Conservation (phyloP, 1,140 invertebrate genomes). For the Cotesia vestalis region DNA sequence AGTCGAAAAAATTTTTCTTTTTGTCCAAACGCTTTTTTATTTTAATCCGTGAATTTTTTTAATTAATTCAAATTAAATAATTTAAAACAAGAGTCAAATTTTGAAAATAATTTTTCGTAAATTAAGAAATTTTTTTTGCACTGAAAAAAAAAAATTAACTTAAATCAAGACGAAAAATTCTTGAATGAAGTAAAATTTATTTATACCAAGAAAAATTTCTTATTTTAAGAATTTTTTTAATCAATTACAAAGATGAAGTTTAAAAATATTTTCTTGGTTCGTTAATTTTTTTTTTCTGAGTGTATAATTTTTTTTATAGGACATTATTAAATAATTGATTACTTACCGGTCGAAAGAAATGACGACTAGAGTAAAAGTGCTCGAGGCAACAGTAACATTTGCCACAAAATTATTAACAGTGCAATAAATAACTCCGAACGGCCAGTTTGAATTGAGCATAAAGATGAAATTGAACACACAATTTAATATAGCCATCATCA, state of each 20-base stretch:
- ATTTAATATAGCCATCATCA: conserved; percentile 89
- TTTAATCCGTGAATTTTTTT: too few relatives aligned
- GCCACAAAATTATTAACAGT: conserved; percentile 90
- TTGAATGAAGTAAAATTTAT: too few relatives aligned
- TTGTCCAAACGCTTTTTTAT: too few relatives aligned
- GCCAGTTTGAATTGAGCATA: conserved; percentile 85
- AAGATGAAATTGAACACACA: conserved; percentile 92
- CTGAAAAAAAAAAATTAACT: background rate
- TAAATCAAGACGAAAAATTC: too few relatives aligned
- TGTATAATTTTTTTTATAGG: too few relatives aligned
- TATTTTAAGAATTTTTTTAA: too few relatives aligned
- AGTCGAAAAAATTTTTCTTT: background rate
- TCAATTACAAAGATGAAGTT: too few relatives aligned
- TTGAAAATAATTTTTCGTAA: too few relatives aligned
- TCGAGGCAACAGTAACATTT: conserved; percentile 85
- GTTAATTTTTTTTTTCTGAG: too few relatives aligned
- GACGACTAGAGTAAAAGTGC: conserved; percentile 89
- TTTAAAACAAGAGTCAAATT: background rate
- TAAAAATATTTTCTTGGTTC: too few relatives aligned
- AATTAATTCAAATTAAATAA: background rate
- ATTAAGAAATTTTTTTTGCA: too few relatives aligned
- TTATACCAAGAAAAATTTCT: too few relatives aligned
- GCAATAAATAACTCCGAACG: conserved; percentile 86
- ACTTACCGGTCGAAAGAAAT: conserved; percentile 84
- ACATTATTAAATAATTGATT: background rate